Percentiles rank a stretch among this genome's conserved stretches.
Evolutionary conservation across 2,888 invertebrate genomes (phyloP).

Genomic region (Philaethria dido): DNA sequence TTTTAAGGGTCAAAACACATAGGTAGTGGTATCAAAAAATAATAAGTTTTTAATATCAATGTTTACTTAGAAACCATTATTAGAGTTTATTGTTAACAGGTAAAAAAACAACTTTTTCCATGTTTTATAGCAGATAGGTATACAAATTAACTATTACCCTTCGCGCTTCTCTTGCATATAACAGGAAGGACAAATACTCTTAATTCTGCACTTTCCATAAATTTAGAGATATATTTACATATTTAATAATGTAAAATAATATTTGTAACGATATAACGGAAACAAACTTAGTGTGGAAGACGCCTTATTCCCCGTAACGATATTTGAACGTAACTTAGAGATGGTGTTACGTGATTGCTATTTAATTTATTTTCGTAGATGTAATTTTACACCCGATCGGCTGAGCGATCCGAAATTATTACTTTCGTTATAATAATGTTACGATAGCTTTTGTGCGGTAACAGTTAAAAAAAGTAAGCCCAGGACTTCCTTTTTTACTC

Average conservation of each 20-base stretch:
- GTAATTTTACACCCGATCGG: constrained; percentile 72
- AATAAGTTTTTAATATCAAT: neutral
- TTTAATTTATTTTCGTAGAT: constrained; percentile 62
- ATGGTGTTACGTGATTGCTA: constrained; percentile 53
- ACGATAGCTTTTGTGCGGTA: constrained; percentile 41
- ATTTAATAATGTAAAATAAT: neutral
- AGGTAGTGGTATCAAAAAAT: neutral
- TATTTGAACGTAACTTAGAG: constrained; percentile 39
- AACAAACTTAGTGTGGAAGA: constrained; percentile 16
- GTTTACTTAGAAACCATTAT: too few species aligned
- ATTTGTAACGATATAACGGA: neutral
- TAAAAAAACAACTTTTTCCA: too few species aligned
- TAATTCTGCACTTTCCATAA: too few species aligned
- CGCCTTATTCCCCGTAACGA: constrained; percentile 37
- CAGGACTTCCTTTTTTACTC: constrained; percentile 25
- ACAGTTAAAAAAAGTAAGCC: constrained; percentile 26
- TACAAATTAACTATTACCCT: too few species aligned
- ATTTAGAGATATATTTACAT: too few species aligned
- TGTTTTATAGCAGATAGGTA: too few species aligned
- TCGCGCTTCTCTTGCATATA: too few species aligned
- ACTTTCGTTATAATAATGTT: constrained; percentile 47
- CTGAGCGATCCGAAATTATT: constrained; percentile 49
- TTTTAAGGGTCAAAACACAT: constrained; percentile 32
- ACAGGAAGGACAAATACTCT: too few species aligned
- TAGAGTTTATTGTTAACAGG: too few species aligned